Conservation (phyloP, 2,113 vertebrate genomes). For the Chunga burmeisteri region DNA sequence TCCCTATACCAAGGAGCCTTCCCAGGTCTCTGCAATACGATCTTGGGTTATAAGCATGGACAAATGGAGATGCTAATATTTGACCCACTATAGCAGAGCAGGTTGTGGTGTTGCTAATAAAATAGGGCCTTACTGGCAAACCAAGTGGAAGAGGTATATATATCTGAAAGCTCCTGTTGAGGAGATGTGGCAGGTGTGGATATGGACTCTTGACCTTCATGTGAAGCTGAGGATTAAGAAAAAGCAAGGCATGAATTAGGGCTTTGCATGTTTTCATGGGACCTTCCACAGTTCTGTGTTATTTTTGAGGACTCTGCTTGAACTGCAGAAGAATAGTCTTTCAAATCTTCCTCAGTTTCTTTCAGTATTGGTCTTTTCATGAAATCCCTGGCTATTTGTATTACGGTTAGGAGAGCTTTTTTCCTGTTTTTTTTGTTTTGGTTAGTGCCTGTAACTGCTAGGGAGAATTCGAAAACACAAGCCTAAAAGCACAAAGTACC, state of each 20-base stretch:
- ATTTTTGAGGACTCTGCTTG: neutral
- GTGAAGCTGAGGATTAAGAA: neutral
- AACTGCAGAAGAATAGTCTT: neutral
- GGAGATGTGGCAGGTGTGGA: neutral
- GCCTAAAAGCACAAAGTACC: neutral
- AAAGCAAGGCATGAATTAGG: neutral
- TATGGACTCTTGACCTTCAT: neutral
- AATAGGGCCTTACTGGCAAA: neutral
- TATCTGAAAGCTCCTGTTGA: neutral
- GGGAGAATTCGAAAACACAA: neutral
- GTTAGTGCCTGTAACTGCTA: neutral
- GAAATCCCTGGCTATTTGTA: neutral
- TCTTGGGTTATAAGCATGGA: neutral
- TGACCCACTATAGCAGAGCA: neutral
- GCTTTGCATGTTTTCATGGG: neutral
- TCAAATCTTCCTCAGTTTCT: neutral
- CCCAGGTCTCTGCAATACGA: neutral
- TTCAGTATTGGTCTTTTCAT: neutral
- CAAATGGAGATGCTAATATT: neutral
- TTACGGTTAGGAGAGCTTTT: neutral
- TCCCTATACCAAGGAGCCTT: neutral
- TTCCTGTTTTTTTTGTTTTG: neutral
- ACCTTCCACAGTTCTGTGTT: neutral
- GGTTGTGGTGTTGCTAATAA: neutral
- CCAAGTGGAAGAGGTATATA: neutral